Evolutionary conservation across 2,888 invertebrate species (phyloP).

Genomic region (Cephus pulcher): DNA sequence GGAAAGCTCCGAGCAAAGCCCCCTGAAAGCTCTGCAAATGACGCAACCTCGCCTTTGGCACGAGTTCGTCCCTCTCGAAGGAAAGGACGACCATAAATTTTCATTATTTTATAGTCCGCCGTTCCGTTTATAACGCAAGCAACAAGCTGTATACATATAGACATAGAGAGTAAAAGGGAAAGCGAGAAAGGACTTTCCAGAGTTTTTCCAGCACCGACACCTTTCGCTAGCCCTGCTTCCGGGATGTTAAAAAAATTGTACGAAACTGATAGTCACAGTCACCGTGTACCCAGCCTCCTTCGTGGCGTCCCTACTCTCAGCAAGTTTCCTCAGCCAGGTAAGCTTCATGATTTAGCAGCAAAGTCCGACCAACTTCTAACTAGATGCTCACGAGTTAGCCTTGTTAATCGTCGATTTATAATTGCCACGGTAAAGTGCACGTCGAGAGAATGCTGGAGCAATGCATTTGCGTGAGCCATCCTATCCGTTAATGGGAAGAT

Average conservation of each 20-base stretch:
- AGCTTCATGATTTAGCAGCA: no score
- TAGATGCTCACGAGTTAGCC: conserved; percentile 32
- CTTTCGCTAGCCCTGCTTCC: no score
- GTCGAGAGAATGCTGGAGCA: no score
- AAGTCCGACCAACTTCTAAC: no score
- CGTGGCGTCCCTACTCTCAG: no score
- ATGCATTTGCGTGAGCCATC: no score
- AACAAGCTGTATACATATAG: conserved; percentile 38
- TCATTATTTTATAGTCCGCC: conserved; percentile 60
- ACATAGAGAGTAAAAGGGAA: conserved; percentile 25
- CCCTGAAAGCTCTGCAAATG: conserved; percentile 59
- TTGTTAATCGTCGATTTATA: conserved; percentile 57
- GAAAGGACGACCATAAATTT: conserved; percentile 50
- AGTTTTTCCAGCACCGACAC: no score
- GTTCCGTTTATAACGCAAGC: conserved; percentile 55
- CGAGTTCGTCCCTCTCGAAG: conserved; percentile 31
- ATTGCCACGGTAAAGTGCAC: conserved; percentile 35
- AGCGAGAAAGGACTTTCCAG: background rate
- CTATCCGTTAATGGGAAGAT: no score
- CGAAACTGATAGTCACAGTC: no score
- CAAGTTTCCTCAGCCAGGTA: no score
- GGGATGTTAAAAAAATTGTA: no score
- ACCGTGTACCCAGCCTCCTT: no score
- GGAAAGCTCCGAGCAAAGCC: conserved; percentile 46
- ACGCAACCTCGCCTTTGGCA: conserved; percentile 41